Evolutionary conservation across 2,113 vertebrate genomes (phyloP).

Genomic region (Fulmarus glacialis): DNA sequence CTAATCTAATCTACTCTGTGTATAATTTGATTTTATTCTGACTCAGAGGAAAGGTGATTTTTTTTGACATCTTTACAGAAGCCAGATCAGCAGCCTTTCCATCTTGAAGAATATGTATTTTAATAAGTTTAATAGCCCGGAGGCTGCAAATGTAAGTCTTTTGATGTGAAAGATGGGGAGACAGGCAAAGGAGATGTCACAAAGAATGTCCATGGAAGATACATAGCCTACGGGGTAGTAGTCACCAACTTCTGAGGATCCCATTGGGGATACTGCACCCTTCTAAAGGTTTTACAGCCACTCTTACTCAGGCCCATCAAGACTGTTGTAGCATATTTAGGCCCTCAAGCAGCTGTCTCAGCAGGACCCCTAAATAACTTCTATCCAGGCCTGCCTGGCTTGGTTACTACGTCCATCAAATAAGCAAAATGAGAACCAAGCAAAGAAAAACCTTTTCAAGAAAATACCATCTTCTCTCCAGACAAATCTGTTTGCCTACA

Average conservation of each 20-base stretch:
- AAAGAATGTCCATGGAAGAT: not conserved
- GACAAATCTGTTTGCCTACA: not conserved
- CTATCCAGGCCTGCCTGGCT: not conserved
- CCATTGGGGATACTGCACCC: not conserved
- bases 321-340: not conserved
- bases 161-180: not conserved
- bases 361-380: not conserved
- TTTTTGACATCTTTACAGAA: slow-evolving; percentile 8
- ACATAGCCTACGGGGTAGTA: not conserved
- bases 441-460: not conserved
- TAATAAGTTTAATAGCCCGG: slow-evolving; percentile 16
- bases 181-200: not conserved
- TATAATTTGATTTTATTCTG: slow-evolving; percentile 59
- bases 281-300: not conserved
- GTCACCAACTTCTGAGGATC: not conserved
- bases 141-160: not conserved
- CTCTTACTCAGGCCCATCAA: not conserved
- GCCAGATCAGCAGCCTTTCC: slow-evolving; percentile 26
- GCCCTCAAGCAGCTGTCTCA: not conserved
- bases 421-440: not conserved
- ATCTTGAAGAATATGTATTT: slow-evolving; percentile 29
- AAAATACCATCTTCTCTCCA: not conserved
- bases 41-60: slow-evolving; percentile 29
- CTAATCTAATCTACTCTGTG: slow-evolving; percentile 50
- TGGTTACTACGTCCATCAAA: not conserved